Evolutionary conservation across 2,888 invertebrate genomes (phyloP), one percentile per base, ranked within the genome.

Genomic region (Laspeyria flexula): DNA sequence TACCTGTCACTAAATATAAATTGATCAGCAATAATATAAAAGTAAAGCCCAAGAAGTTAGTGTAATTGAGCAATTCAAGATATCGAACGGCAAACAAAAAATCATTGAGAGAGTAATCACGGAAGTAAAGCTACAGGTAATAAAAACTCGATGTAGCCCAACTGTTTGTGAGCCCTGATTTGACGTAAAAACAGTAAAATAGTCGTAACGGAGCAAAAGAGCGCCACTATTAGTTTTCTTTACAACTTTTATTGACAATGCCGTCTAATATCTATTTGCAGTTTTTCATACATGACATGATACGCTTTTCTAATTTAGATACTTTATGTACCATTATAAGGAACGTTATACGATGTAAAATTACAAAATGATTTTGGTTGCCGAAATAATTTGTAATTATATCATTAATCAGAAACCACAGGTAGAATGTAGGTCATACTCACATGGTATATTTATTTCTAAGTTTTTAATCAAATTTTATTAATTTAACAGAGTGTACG

Each of bases 201-300:
- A 83, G 81, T 81, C 79, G 83, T 83, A 84, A 79, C 78, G 76
- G 69, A 76, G 73, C 75, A 73, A 77, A 82, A 81, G 81, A 77
- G 81, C 75, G 30, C 79, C 79, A 80, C 85, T 90, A 86, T 90
- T 88, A 86, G 86, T 88, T 89, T 88, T 83, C 86, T 85, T 83
- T 85, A 79, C 81, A 83, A 82, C 79, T 80, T 74, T 75, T 86
- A 83, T 86, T 87, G 85, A 85, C 85, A 86, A 85, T 85, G 69
- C 60, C 71, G 73, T 69, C 56, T 64, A 59, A 69, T 67, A 69
- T 69, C 59, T 67, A 67, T 67, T 71, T 69, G 70, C 70, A 65
- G 66, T 68, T 65, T 58, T 46, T 68, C 67, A 69, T 69, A 71
- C 68, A 66, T 71, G 73, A 74, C 73, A 67, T 73, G 70, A 73